These are phyloP conservation scores for Clinocottus analis DNA, from an alignment of 2,113 vertebrate species.

Conservation along the genomic window DNA sequence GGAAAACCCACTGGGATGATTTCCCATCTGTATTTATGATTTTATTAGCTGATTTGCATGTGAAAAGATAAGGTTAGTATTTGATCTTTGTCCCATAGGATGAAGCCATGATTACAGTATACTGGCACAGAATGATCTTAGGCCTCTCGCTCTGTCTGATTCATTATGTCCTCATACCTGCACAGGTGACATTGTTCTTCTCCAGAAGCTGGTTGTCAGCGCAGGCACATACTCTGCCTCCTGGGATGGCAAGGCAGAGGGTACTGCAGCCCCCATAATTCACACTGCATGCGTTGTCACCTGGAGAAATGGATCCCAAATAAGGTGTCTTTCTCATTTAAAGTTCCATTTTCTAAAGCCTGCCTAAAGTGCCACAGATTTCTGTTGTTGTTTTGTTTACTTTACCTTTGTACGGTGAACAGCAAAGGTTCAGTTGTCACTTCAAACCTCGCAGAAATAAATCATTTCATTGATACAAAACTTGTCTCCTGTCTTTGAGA, in stretches of 20 bases:
- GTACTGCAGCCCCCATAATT: slow-evolving; percentile 96
- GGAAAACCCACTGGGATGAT: slow-evolving; percentile 42
- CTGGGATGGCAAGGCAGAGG: slow-evolving; percentile 94
- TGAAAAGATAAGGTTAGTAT: slow-evolving; percentile 41
- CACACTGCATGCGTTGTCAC: slow-evolving; percentile 94
- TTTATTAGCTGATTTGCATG: slow-evolving; percentile 56
- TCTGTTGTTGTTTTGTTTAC: slow-evolving; percentile 42
- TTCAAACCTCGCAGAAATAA: slow-evolving; percentile 32
- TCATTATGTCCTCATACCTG: slow-evolving; percentile 86
- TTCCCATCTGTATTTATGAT: slow-evolving; percentile 43
- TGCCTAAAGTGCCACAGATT: slow-evolving; percentile 8
- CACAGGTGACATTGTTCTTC: slow-evolving; percentile 94
- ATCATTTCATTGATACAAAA: slow-evolving; percentile 54
- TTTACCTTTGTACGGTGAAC: slow-evolving; percentile 17
- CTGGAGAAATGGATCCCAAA: slow-evolving; percentile 81
- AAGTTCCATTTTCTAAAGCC: slow-evolving; percentile 54
- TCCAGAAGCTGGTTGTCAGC: slow-evolving; percentile 96
- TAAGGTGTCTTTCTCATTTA: slow-evolving; percentile 61
- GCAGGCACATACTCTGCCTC: slow-evolving; percentile 95
- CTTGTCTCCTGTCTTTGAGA: slow-evolving; percentile 42
- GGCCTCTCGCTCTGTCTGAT: slow-evolving; percentile 58
- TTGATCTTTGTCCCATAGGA: slow-evolving; percentile 54
- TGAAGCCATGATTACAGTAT: slow-evolving; percentile 32
- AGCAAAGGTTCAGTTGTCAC: slow-evolving; percentile 24
- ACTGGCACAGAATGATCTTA: slow-evolving; percentile 41